Evolutionary conservation across 2,888 invertebrate species (phyloP).

Genomic region (Rugalucina vietnamica): DNA sequence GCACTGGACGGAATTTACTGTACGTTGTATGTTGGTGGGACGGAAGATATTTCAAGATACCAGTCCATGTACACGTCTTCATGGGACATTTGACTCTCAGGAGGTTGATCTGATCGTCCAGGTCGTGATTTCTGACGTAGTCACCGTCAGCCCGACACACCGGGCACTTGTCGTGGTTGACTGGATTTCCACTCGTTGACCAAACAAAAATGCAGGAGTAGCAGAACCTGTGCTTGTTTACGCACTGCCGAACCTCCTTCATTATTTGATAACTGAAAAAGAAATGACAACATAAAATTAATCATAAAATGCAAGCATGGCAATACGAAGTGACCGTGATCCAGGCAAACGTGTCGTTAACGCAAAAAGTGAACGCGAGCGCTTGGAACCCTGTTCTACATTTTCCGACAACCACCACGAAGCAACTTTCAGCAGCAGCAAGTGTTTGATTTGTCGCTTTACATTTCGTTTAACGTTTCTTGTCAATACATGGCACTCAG

Average conservation of each 20-base stretch:
- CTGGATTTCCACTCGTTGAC: slow-evolving; percentile 79
- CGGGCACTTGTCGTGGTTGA: slow-evolving; percentile 80
- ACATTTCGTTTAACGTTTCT: too few relatives aligned
- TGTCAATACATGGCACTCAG: too few relatives aligned
- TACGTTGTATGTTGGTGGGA: slow-evolving; percentile 72
- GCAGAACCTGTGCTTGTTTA: slow-evolving; percentile 81
- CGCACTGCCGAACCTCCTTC: slow-evolving; percentile 78
- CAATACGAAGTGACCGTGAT: too few relatives aligned
- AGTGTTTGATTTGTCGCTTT: too few relatives aligned
- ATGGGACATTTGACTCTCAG: slow-evolving; percentile 78
- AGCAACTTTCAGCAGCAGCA: too few relatives aligned
- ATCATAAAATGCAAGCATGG: too few relatives aligned
- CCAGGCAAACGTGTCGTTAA: too few relatives aligned
- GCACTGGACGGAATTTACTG: background rate
- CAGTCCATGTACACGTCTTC: slow-evolving; percentile 76
- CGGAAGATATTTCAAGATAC: slow-evolving; percentile 64
- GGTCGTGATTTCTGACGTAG: slow-evolving; percentile 71
- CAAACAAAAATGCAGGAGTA: slow-evolving; percentile 81
- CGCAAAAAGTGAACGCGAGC: too few relatives aligned
- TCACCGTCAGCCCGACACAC: slow-evolving; percentile 77
- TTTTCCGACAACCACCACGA: background rate
- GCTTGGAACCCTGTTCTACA: background rate
- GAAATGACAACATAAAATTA: too few relatives aligned
- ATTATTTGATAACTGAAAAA: slow-evolving; percentile 80
- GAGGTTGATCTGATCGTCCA: slow-evolving; percentile 71